Base-by-base conservation (phyloP, 2,888 invertebrate species). In the Allacma fusca region DNA sequence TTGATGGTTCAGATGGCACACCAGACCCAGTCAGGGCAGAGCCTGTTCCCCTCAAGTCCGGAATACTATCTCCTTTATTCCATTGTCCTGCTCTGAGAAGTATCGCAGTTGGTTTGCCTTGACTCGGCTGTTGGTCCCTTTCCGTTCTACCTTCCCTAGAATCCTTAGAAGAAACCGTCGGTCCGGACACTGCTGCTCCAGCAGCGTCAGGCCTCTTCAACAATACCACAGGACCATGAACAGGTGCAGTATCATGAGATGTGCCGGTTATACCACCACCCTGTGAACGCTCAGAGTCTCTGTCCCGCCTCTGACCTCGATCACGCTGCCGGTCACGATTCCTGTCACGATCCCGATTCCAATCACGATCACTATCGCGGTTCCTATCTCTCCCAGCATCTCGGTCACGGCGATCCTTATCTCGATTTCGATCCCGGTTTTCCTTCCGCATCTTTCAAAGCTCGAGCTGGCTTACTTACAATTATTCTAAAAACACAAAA, bases 151-250 rank as follows among this genome's bases (percentile, higher is more conserved):
- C 72, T 29, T 62, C 57, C 16, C n/a, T 26, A 13, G 64, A 26
- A n/a, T 23, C 43, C 26, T 70, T 64, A 13, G 64, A 26, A 28
- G 65, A 5, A 43, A 40, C 57, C 16, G 73, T 16, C 12, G 70
- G 9, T n/a, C 19, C 21, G 28, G n/a, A 19, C 4, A 4, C n/a
- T 16, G 44, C 16, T n/a, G 44, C 9, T 24, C 26, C 29, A n/a
- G 44, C 43, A 23, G 72, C 40, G 19, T 79, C 80, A 5, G 81
- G 81, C 28, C 81, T 29, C 68, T 80, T 81, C 29, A 81, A 57
- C 5, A 81, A 70, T 28, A 80, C 78, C 16, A 80, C 79, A 16
- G 80, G 78, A 21, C 80, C 78, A 68, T 69, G 77, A 12, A 77
- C 70, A n/a, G 79, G 79, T 64, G 76, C 77, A n/a, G n/a, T n/a